Evolutionary conservation across 2,113 vertebrate genomes (phyloP).

Genomic region (Psittacus erithacus): DNA sequence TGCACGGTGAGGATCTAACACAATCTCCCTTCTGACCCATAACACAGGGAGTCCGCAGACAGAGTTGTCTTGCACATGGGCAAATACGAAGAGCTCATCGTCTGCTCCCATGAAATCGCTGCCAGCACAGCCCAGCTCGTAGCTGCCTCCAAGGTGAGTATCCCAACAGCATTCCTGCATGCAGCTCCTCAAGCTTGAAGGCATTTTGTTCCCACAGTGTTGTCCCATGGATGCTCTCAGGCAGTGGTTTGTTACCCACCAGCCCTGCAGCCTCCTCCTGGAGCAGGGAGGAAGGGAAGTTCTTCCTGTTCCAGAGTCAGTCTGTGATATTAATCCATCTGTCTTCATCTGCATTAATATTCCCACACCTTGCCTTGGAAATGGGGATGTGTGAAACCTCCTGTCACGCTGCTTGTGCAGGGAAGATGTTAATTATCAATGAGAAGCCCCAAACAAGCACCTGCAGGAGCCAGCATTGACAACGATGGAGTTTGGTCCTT

Average conservation of each 20-base stretch:
- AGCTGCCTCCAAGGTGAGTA: slow-evolving; percentile 92
- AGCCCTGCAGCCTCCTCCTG: background rate
- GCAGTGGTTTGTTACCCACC: rapidly evolving
- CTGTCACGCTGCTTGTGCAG: background rate
- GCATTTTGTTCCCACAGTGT: rapidly evolving
- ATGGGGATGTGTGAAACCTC: background rate
- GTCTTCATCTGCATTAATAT: background rate
- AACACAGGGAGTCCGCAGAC: slow-evolving; percentile 89
- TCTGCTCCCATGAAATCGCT: slow-evolving; percentile 95
- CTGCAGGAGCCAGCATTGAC: background rate
- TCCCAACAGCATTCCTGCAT: background rate
- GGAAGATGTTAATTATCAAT: background rate
- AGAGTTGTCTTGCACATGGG: slow-evolving; percentile 92
- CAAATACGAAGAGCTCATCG: slow-evolving; percentile 94
- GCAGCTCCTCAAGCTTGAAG: background rate
- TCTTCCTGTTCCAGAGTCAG: background rate
- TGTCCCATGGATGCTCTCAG: background rate
- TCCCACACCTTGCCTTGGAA: background rate
- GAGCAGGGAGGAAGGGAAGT: background rate
- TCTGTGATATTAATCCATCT: background rate
- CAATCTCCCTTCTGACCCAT: background rate
- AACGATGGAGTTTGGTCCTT: background rate
- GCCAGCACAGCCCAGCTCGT: slow-evolving; percentile 97
- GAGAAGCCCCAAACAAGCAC: background rate
- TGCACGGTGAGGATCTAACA: background rate